phyloP scores from a whole-genome alignment of 2,113 vertebrate species.

The Sapajus apella region DNA sequence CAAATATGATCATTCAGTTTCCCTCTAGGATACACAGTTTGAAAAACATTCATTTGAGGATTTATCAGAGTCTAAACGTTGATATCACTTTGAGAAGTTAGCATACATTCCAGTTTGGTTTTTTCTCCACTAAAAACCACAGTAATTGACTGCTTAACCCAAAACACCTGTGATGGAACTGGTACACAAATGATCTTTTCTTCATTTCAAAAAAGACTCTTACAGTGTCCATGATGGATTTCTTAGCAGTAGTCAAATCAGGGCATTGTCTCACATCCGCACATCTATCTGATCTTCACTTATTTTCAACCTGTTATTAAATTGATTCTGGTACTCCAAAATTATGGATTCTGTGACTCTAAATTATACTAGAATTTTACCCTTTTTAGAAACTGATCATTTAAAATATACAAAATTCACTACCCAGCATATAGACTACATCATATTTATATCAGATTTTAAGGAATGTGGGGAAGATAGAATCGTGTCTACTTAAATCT shows the following conservation, averaged over 20 bases:
- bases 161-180: slow-evolving; percentile 53
- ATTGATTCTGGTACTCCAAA: slow-evolving; percentile 26
- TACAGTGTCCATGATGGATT: not conserved
- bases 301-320: slow-evolving; percentile 45
- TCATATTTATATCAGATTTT: slow-evolving; percentile 47
- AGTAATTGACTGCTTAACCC: slow-evolving; percentile 54
- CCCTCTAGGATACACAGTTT: slow-evolving; percentile 38
- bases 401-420: slow-evolving; percentile 51
- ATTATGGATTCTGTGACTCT: slow-evolving; percentile 9
- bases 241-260: not conserved
- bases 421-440: not conserved
- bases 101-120: slow-evolving; percentile 48
- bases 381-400: slow-evolving; percentile 37
- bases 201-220: not conserved
- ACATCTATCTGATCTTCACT: not conserved
- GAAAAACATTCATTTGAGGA: slow-evolving; percentile 56
- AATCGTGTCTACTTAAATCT: slow-evolving; percentile 58
- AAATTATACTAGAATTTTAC: slow-evolving; percentile 50
- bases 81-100: slow-evolving; percentile 51
- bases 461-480: slow-evolving; percentile 34
- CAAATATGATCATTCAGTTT: slow-evolving; percentile 52
- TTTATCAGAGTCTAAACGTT: slow-evolving; percentile 66
- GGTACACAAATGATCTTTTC: not conserved
- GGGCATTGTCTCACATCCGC: not conserved
- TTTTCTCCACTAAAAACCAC: slow-evolving; percentile 26